Conservation (phyloP, 2,888 invertebrate genomes). For the Cenopis cana region DNA sequence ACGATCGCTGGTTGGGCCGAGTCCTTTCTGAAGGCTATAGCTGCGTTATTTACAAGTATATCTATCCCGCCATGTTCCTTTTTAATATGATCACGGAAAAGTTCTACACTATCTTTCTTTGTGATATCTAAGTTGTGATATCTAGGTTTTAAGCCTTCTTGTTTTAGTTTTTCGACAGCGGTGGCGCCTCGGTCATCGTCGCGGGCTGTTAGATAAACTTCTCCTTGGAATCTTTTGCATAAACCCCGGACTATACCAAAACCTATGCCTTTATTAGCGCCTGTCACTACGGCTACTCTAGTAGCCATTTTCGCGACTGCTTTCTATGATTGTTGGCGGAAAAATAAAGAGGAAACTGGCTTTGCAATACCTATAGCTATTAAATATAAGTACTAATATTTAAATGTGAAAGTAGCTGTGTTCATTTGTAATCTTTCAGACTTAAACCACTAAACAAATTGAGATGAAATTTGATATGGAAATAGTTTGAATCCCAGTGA, state of each 20-base stretch:
- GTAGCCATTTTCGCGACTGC: constrained; percentile 30
- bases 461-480: too few relatives aligned
- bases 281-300: constrained; percentile 86
- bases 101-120: constrained; percentile 83
- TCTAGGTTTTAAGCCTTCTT: constrained; percentile 81
- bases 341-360: constrained; percentile 19
- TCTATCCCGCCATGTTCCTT: constrained; percentile 88
- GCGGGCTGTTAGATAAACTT: constrained; percentile 90
- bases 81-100: constrained; percentile 85
- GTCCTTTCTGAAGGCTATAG: constrained; percentile 86
- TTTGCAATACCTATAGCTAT: too few relatives aligned
- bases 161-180: constrained; percentile 85
- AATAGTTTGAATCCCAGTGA: too few relatives aligned
- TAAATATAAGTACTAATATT: too few relatives aligned
- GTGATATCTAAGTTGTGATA: constrained; percentile 90
- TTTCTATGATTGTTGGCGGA: neutral
- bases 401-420: too few relatives aligned
- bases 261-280: constrained; percentile 90
- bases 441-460: too few relatives aligned
- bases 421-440: too few relatives aligned
- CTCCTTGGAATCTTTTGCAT: constrained; percentile 87
- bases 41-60: constrained; percentile 91
- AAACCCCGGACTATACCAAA: constrained; percentile 88
- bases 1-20: constrained; percentile 86
- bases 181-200: constrained; percentile 83